Evolutionary conservation across 2,888 invertebrate genomes (phyloP).

Genomic region (Aquatica leii): DNA sequence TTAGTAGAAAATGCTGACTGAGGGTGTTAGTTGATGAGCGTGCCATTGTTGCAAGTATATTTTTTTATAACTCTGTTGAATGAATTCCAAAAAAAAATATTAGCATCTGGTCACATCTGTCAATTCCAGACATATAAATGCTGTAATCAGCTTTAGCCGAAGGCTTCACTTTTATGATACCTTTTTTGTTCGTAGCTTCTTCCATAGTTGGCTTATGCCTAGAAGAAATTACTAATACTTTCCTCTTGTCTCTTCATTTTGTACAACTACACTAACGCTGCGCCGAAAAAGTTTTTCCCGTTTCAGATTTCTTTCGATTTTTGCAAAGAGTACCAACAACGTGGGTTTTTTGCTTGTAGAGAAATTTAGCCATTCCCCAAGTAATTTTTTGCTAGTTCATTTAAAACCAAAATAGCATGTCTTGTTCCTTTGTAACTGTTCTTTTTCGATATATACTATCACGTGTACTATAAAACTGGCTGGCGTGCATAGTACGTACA

Average conservation of each 20-base stretch:
- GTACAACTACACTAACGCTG: background rate
- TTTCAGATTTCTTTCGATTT: constrained; percentile 10
- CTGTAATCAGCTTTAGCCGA: background rate
- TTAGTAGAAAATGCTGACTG: background rate
- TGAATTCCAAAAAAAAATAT: background rate
- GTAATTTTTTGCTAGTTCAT: background rate
- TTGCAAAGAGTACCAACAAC: constrained; percentile 12
- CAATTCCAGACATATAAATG: background rate
- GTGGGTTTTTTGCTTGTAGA: background rate
- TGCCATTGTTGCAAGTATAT: too few species aligned
- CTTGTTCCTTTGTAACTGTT: background rate
- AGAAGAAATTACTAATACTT: background rate
- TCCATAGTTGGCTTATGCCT: background rate
- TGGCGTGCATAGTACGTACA: background rate
- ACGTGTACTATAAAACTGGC: background rate
- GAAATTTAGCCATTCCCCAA: constrained; percentile 1
- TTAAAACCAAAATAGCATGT: background rate
- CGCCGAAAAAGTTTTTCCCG: too few species aligned
- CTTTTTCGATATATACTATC: background rate
- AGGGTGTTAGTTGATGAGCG: background rate
- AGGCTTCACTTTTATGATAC: background rate
- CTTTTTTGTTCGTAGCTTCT: background rate
- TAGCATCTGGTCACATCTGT: background rate
- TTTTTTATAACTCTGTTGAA: background rate
- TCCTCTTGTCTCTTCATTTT: background rate